These are phyloP conservation scores for Argyrosomus japonicus DNA, from an alignment of 2,113 vertebrate genomes.

Conservation along the genomic window DNA sequence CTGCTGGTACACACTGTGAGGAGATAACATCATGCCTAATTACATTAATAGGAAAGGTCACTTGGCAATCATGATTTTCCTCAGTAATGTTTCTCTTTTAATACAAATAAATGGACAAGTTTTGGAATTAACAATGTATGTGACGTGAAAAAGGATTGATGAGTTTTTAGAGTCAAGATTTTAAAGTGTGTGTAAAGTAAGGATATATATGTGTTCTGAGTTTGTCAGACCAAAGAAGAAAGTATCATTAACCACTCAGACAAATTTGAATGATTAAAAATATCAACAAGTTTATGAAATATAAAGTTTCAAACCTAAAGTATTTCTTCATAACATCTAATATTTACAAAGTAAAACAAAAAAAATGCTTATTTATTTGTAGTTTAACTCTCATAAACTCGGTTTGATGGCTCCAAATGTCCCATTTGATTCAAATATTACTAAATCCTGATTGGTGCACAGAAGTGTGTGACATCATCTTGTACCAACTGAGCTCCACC, in stretches of 20 bases:
- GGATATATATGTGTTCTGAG: too few species aligned
- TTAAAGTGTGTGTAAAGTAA: background rate
- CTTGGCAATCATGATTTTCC: constrained; percentile 40
- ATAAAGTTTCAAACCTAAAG: too few species aligned
- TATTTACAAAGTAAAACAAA: background rate
- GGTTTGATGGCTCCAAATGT: background rate
- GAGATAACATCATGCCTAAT: constrained; percentile 57
- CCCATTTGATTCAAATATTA: background rate
- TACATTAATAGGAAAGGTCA: constrained; percentile 56
- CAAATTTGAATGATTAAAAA: too few species aligned
- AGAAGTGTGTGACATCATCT: background rate
- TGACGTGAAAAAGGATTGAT: background rate
- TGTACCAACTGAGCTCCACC: background rate
- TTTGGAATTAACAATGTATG: background rate
- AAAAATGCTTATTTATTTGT: background rate
- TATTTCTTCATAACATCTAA: background rate
- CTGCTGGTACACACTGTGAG: constrained; percentile 34
- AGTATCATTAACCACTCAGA: too few species aligned
- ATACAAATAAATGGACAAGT: background rate
- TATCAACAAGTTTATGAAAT: too few species aligned
- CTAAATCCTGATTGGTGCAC: background rate
- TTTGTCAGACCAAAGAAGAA: too few species aligned
- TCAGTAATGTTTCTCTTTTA: background rate
- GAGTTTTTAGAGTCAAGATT: background rate
- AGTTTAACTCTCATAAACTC: background rate